Evolutionary conservation across 2,113 vertebrate species (phyloP), one percentile per base, ranked within the genome.

Genomic region (Willisornis vidua): DNA sequence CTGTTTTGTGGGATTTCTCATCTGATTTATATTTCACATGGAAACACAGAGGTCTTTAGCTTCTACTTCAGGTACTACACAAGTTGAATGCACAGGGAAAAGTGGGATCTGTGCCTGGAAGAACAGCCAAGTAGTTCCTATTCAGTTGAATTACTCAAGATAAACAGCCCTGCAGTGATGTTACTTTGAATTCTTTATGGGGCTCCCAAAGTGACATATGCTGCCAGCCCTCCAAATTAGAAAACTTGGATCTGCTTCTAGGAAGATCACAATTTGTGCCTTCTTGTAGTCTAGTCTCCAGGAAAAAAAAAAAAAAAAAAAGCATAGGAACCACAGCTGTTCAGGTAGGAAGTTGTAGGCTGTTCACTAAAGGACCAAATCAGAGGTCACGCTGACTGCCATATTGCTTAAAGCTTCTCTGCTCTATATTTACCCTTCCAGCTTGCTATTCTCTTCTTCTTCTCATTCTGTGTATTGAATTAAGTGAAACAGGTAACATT

Each of bases 121-220:
- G 39, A 58, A 45, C 15, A 93, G 62, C 31, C 62, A 85, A 76
- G 17, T 68, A 83, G 10, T 41, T 93, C 25, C 26, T 49, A 35
- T 66, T 95, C 72, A 83, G n/a, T 19, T 29, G 73, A 83, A 82
- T 46, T 88, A 70, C n/a, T 93, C 41, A 83, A 70, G 72, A 59
- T 41, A 94, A 95, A 48, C 35, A 90, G 14, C 19, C 31, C 43
- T 67, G 63, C 2, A 2, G 33, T 77, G 46, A 58, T 62, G 31
- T 26, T 91, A 37, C 19, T 89, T 62, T 80, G 22, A 83, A 77
- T 80, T 88, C 55, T 81, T 89, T 62, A 58, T 16, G 14, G 59
- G 15, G 10, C 8, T 92, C 41, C 54, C 72, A 43, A 66, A 82
- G 23, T 46, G 59, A 58, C 46, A 90, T 52, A 54, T 84, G 31